A percentile compares a stretch with the other conserved stretches of the same genome.
These are phyloP conservation scores for Tragopan temminckii DNA, from an alignment of 2,797 vertebrate species.

Conservation along the genomic window DNA sequence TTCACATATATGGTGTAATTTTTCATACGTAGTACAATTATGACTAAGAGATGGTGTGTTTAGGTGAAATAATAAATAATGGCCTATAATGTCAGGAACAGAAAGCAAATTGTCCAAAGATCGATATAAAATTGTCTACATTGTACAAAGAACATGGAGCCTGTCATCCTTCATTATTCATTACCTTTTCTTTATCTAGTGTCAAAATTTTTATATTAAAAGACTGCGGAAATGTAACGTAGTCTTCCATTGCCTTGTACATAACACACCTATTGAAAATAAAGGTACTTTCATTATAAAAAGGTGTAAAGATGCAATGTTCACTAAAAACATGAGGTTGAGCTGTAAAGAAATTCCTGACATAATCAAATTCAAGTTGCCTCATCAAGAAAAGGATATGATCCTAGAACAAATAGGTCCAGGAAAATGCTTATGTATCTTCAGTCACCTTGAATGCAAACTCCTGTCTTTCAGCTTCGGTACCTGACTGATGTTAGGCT, in stretches of 20 bases:
- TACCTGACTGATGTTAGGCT: background rate
- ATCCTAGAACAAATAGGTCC: background rate
- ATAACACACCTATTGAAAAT: background rate
- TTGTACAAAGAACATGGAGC: background rate
- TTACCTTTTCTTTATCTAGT: background rate
- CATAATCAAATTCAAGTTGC: background rate
- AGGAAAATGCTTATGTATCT: background rate
- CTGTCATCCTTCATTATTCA: background rate
- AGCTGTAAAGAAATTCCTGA: background rate
- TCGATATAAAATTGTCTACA: background rate
- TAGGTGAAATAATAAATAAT: background rate
- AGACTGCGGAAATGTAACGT: fast-evolving
- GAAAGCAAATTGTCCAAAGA: background rate
- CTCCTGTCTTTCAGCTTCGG: background rate
- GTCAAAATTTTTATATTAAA: background rate
- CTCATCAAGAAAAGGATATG: background rate
- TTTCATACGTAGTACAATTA: background rate
- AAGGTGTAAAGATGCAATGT: background rate
- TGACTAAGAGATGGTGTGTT: background rate
- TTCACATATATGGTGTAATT: background rate
- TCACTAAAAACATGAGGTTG: background rate
- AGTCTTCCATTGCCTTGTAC: background rate
- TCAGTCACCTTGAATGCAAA: background rate
- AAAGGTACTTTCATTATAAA: background rate
- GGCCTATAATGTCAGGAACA: background rate